Evolutionary conservation across 2,113 vertebrate species (phyloP), one percentile per base, ranked within the genome.

Genomic region (Clarias macrocephalus): DNA sequence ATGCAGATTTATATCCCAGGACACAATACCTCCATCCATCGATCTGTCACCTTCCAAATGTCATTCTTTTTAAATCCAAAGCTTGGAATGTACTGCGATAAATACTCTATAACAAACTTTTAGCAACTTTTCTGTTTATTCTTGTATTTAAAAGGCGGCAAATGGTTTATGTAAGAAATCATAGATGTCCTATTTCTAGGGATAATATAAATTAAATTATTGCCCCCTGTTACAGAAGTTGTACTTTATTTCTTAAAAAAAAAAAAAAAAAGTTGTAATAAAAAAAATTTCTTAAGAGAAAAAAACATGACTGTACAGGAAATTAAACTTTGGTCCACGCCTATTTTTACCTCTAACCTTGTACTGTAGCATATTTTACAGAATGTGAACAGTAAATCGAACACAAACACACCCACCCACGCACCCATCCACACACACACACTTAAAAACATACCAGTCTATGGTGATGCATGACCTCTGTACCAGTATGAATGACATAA

Each of bases 161-260:
- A 83, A 28, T 48, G 65, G 73, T 80, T 83, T 88, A 87, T 68
- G 90, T 56, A 85, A 37, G 89, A 89, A 86, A 87, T 76, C 85
- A 84, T 84, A 88, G 80, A 76, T 85, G 89, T 93, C 90, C 93
- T 91, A 48, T 87, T 62, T 90, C 91, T 93, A 94, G 85, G 89
- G 93, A 92, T 89, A 88, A 94, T 94, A 95, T 96, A 96, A 95
- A 95, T 95, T 95, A 96, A 94, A 88, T 92, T 89, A 92, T 93
- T 93, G 93, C 94, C 94, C 94, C 95, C 95, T 93, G 89, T 90
- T 80, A 86, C 93, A 93, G 93, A 95, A 94, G 93, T 93, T 94
- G 92, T 94, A 92, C 89, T 93, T 89, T 84, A 91, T 89, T 91
- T 88, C 92, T 90, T 65, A 89, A 91, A 89, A 59, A 85, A 76